These are phyloP conservation scores for Axea sp. DNA, from an alignment of 2,888 invertebrate species.

Conservation along the genomic window DNA sequence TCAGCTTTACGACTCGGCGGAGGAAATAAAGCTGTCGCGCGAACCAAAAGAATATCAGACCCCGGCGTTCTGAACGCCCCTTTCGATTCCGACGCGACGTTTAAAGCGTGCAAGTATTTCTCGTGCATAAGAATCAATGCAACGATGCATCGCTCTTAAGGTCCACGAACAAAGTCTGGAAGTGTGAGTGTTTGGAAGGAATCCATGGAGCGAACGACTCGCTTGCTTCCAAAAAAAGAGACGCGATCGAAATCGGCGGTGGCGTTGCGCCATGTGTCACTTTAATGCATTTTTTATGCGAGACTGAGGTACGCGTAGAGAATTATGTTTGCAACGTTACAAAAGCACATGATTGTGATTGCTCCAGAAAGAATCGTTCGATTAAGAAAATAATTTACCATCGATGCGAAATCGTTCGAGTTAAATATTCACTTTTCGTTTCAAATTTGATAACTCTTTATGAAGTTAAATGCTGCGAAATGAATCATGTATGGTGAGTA, in stretches of 20 bases:
- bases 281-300: constrained; percentile 21
- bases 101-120: constrained; percentile 55
- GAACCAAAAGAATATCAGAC: neutral
- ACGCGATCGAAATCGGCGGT: constrained; percentile 22
- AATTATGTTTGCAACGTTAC: no score
- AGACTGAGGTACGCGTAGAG: no score
- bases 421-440: no score
- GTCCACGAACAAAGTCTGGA: constrained; percentile 26
- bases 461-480: no score
- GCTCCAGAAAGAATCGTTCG: no score
- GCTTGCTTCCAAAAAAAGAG: constrained; percentile 38
- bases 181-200: constrained; percentile 67
- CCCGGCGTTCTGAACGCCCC: constrained; percentile 7
- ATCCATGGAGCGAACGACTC: constrained; percentile 62
- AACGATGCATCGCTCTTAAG: constrained; percentile 16
- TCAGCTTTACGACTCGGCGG: constrained; percentile 8
- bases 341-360: no score
- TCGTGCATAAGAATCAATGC: constrained; percentile 66
- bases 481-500: no score
- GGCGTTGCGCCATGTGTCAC: constrained; percentile 31
- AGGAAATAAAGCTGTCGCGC: constrained; percentile 16
- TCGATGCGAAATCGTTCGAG: no score
- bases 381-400: no score
- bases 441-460: no score
- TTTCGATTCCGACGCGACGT: constrained; percentile 13